Evolutionary conservation across 2,797 vertebrate species (phyloP), one percentile per base, ranked within the genome.

Genomic region (Danio jaintianensis): DNA sequence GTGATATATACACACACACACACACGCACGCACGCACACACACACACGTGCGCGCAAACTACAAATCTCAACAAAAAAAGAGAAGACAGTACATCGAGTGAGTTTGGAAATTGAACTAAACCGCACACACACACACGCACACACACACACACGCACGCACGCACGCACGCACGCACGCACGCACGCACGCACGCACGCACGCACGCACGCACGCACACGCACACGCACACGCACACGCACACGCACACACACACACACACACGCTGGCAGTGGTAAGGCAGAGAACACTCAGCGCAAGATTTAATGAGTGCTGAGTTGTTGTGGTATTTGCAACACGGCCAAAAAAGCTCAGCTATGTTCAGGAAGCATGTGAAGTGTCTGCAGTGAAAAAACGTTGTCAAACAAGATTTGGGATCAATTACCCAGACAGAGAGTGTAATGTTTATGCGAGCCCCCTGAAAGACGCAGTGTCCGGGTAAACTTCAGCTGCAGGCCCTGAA

Each of bases 341-440:
- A 91, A 90, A 91, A 81, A 88, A 90, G 88, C 89, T 90, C 89
- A 90, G 90, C 88, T 88, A 91, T 88, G 87, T 84, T 89, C 85
- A 86, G 83, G 89, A 91, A 89, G 89, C 75, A 91, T 91, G 89
- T 83, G 87, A 89, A 89, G 89, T 89, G 89, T 89, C 87, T 87
- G 89, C 91, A 90, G 83, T 88, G 86, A 91, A 91, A 93, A 92
- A 83, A 82, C 79, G 85, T 88, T 89, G 90, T 92, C 91, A 92
- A 92, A 91, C 89, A 91, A 89, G 90, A 89, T 93, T 94, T 94
- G 93, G 89, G 93, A 94, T 91, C 92, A 93, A 92, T 94, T 94
- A 94, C 87, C 87, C 92, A 91, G 91, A 89, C 89, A 88, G 74
- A 71, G 91, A 87, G 89, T 89, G 90, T 87, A 85, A 80, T 85